Evolutionary conservation across 2,888 invertebrate species (phyloP), one percentile per base, ranked within the genome.

Genomic region (Brenthis daphne): DNA sequence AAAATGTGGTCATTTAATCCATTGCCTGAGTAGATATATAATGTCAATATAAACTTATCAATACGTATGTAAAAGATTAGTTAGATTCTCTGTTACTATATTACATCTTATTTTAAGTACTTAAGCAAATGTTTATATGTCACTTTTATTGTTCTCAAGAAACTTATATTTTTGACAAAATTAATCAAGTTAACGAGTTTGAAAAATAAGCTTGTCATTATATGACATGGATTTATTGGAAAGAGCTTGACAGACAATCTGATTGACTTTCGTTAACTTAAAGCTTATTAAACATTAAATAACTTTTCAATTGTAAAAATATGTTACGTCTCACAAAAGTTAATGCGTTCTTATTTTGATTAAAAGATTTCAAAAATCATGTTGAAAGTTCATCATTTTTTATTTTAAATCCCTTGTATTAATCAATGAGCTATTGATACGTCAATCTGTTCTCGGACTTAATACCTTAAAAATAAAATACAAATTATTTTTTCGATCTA

Each of bases 161-260:
- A 29, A 8, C 53, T 29, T 53, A 54, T 33, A 47, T 70, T 68
- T 64, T 65, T 47, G 24, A 68, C 47, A 65, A 63, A 48, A 71
- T 67, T 56, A 54, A 56, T 64, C 51, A 58, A 64, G 58, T 69
- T 57, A 67, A 58, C 56, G 33, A 48, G 53, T 64, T 69, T 54
- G 37, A 64, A 69, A 58, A 58, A 43, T 67, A n/a, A 65, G 67
- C 37, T 60, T 58, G 64, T 69, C 71, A 74, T 64, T 64, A 11
- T 24, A 69, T 68, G 70, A 70, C 54, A 58, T 47, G 64, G 53
- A 61, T 66, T 50, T 64, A 53, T 55, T 60, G 60, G 51, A 61
- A 53, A 64, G 50, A 58, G 48, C 58, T 55, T 50, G 60, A 60
- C 60, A 33, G 60, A 60, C 60, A 60, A 29, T 50, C 29, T 50